A percentile compares a stretch with the other conserved stretches of the same genome.
Conservation (phyloP, 2,797 vertebrate species). For the Oreochromis grahami region DNA sequence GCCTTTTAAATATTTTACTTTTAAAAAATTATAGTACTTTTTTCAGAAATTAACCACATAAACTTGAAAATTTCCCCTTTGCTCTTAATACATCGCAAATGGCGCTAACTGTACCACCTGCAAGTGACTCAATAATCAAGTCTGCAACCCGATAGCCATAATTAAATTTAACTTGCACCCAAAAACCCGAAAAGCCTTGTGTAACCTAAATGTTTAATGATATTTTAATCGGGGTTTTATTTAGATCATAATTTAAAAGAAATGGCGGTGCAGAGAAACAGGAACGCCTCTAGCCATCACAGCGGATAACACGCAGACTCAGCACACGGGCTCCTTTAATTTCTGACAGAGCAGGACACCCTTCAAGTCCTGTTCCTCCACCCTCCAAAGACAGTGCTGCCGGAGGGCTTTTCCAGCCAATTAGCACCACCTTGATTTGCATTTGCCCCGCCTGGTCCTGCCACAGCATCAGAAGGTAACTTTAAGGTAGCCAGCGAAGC, state of each 20-base stretch:
- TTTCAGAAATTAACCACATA: background rate
- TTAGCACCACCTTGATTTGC: background rate
- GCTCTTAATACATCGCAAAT: background rate
- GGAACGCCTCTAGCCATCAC: background rate
- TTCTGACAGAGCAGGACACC: background rate
- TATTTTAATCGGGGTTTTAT: background rate
- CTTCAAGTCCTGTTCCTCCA: background rate
- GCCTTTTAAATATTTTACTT: background rate
- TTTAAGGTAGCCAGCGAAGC: background rate
- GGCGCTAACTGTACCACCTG: background rate
- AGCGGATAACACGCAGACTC: background rate
- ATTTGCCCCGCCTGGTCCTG: background rate
- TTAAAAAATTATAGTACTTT: too few relatives aligned
- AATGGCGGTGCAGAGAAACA: background rate
- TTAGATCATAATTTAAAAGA: background rate
- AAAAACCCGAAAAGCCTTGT: background rate
- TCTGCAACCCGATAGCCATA: background rate
- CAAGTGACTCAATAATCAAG: background rate
- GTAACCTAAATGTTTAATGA: background rate
- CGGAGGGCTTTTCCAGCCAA: background rate
- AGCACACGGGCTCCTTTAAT: background rate
- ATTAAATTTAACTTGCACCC: background rate
- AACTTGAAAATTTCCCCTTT: background rate
- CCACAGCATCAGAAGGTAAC: background rate
- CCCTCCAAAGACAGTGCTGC: background rate